phyloP scores from a whole-genome alignment of 2,113 vertebrate species.

The Tachycineta bicolor region DNA sequence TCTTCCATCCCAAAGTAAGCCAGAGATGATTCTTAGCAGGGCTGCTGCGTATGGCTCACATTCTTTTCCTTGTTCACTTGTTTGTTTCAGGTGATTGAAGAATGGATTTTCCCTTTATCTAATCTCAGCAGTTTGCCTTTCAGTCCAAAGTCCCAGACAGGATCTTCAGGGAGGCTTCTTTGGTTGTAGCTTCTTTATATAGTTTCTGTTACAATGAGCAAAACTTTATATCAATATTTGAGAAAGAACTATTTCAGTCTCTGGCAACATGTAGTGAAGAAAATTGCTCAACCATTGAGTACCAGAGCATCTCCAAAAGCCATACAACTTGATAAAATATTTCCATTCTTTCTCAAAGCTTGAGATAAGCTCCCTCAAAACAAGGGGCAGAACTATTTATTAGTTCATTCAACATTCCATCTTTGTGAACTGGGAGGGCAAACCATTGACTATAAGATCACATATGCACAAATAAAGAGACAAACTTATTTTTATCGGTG shows the following conservation, averaged over 20 bases:
- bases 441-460: not conserved
- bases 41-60: not conserved
- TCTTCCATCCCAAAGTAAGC: not conserved
- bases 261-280: not conserved
- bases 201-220: not conserved
- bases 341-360: not conserved
- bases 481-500: not conserved
- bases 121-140: not conserved
- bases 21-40: too few species aligned
- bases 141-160: not conserved
- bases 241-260: not conserved
- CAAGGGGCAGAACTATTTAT: not conserved
- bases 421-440: not conserved
- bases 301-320: not conserved
- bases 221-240: not conserved
- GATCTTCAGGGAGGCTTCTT: not conserved
- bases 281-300: not conserved
- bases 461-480: not conserved
- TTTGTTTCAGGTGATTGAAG: not conserved
- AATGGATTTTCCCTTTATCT: not conserved
- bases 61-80: not conserved
- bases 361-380: not conserved
- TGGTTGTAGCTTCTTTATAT: not conserved
- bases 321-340: not conserved
- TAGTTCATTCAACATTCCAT: not conserved